These are phyloP conservation scores for Aegotheles bennettii DNA, from an alignment of 2,113 vertebrate genomes.

Conservation along the genomic window DNA sequence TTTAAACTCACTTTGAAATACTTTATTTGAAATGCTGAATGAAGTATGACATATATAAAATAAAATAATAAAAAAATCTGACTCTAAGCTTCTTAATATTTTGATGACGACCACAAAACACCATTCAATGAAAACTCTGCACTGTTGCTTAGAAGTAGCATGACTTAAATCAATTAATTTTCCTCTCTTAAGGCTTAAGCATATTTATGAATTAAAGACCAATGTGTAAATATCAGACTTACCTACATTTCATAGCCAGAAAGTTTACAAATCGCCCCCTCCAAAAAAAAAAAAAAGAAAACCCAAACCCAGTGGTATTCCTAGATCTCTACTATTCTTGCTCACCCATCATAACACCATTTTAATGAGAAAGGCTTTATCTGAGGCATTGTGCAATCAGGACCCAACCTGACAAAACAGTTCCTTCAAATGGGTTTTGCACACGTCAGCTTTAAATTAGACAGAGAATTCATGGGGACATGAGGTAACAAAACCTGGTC, in stretches of 20 bases:
- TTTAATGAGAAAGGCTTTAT: background rate
- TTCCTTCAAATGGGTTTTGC: background rate
- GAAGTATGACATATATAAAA: background rate
- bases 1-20: background rate
- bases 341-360: background rate
- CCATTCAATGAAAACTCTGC: background rate
- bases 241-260: background rate
- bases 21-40: background rate
- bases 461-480: background rate
- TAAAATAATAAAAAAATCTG: background rate
- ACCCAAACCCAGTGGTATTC: background rate
- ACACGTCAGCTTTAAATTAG: background rate
- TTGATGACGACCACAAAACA: background rate
- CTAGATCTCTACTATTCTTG: background rate
- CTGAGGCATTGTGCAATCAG: background rate
- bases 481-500: background rate
- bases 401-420: background rate
- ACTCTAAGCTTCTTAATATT: background rate
- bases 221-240: background rate
- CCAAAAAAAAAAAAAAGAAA: too few species aligned
- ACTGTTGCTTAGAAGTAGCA: background rate
- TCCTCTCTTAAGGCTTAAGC: background rate
- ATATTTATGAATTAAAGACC: background rate
- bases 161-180: background rate
- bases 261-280: background rate